Evolutionary conservation across 2,888 invertebrate genomes (phyloP).

Genomic region (Platycnemis pennipes): DNA sequence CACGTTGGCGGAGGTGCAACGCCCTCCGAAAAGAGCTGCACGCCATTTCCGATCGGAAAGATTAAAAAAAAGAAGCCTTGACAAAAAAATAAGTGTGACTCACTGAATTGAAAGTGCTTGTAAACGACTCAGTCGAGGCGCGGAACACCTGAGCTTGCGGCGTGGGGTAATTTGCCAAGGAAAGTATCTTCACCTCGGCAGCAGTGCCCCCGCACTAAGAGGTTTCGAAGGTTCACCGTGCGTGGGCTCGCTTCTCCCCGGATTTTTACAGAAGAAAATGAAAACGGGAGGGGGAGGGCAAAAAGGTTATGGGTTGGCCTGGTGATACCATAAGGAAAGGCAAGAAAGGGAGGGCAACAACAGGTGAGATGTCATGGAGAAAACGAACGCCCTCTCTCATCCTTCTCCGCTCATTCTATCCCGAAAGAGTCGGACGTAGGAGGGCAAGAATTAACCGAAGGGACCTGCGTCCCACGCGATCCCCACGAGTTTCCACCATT

Average conservation of each 20-base stretch:
- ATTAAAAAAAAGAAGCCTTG: too few species aligned
- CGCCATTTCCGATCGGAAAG: too few species aligned
- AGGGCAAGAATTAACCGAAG: neutral
- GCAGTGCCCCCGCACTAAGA: neutral
- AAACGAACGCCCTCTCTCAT: neutral
- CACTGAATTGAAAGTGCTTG: too few species aligned
- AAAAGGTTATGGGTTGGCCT: neutral
- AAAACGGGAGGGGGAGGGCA: neutral
- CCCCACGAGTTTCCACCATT: neutral
- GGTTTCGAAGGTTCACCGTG: neutral
- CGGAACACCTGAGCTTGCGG: neutral
- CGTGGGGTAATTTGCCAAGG: too few species aligned
- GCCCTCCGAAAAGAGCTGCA: too few species aligned
- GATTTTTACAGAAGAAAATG: neutral
- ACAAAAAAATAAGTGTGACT: too few species aligned
- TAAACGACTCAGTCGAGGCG: too few species aligned
- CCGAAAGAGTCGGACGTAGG: neutral
- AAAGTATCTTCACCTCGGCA: too few species aligned
- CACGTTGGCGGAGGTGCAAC: too few species aligned
- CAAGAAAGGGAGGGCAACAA: neutral
- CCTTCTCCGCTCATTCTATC: neutral
- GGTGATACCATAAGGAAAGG: neutral
- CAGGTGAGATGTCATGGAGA: neutral
- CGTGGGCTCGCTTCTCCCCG: neutral
- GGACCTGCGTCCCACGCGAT: too few species aligned